These are phyloP conservation scores for Pseudorhombus dupliciocellatus DNA, from an alignment of 2,113 vertebrate genomes.

Conservation along the genomic window DNA sequence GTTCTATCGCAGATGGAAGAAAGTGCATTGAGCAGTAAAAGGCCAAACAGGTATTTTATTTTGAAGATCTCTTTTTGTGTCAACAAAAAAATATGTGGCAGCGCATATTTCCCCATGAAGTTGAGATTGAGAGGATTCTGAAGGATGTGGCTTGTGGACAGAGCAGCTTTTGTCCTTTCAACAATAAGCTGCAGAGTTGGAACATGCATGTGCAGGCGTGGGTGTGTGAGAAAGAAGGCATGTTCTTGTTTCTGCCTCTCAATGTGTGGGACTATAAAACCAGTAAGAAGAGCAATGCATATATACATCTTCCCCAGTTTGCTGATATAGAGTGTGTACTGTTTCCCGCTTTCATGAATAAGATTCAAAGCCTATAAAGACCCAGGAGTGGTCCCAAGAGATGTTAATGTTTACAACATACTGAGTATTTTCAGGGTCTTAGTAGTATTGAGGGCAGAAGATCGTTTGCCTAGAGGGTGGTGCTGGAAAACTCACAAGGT, in stretches of 20 bases:
- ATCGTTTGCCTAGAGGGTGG: not conserved
- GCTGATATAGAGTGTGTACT: not conserved
- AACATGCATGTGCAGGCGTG: not conserved
- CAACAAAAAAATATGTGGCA: too few relatives aligned
- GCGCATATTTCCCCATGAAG: too few relatives aligned
- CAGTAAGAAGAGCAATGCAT: not conserved
- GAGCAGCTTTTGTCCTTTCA: slow-evolving; percentile 30
- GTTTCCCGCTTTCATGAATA: not conserved
- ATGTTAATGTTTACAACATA: slow-evolving; percentile 14
- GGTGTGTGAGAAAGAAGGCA: not conserved
- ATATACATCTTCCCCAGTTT: not conserved
- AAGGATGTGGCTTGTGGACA: slow-evolving; percentile 3
- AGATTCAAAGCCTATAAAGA: slow-evolving; percentile 4
- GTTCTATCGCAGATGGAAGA: too few relatives aligned
- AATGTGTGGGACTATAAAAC: slow-evolving; percentile 2
- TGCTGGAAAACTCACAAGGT: slow-evolving; percentile 8
- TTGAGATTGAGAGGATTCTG: not conserved
- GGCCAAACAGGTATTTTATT: too few relatives aligned
- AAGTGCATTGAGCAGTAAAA: too few relatives aligned
- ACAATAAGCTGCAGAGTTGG: slow-evolving; percentile 9
- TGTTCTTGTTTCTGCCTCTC: not conserved
- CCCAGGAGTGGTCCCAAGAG: slow-evolving; percentile 12
- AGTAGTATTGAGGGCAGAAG: not conserved
- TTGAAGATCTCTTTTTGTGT: too few relatives aligned
- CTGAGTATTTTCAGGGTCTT: not conserved